Conservation (phyloP, 1,140 invertebrate species). For the Bicyclus anynana region DNA sequence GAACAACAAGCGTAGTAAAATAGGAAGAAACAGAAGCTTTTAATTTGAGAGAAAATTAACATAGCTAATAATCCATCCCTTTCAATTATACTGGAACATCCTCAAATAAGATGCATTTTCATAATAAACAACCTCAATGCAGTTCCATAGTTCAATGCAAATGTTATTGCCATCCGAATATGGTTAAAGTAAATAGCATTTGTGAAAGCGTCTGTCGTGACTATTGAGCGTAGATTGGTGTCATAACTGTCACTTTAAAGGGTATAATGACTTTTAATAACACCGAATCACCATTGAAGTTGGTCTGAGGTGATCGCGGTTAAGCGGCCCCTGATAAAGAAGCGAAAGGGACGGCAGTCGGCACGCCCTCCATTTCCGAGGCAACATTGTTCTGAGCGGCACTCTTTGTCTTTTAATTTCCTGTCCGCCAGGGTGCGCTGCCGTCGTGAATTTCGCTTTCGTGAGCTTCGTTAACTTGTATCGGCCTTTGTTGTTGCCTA, state of each 20-base stretch:
- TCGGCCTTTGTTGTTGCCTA: conserved; percentile 70
- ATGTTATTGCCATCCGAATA: not conserved
- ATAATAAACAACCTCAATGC: not conserved
- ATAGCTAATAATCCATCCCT: no score
- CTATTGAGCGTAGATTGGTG: not conserved
- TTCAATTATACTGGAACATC: no score
- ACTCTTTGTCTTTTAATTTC: conserved; percentile 77
- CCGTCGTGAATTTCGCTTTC: conserved; percentile 70
- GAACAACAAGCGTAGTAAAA: no score
- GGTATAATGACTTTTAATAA: conserved; percentile 11
- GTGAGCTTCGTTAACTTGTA: conserved; percentile 71
- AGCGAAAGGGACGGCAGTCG: conserved; percentile 35
- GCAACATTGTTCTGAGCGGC: conserved; percentile 61
- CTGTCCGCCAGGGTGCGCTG: conserved; percentile 59
- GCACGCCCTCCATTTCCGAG: conserved; percentile 68
- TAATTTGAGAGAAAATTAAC: no score
- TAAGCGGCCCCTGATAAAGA: conserved; percentile 31
- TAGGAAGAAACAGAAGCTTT: no score
- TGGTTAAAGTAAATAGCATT: not conserved
- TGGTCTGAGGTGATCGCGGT: conserved; percentile 29
- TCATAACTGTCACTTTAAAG: conserved; percentile 1
- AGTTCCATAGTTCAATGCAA: not conserved
- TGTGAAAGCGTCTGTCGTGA: conserved; percentile 1
- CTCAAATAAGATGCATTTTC: no score
- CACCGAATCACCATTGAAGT: conserved; percentile 18